A percentile compares a stretch with the other conserved stretches of the same genome.
Evolutionary conservation across 2,797 vertebrate species (phyloP).

Genomic region (Ambastaia sidthimunki): DNA sequence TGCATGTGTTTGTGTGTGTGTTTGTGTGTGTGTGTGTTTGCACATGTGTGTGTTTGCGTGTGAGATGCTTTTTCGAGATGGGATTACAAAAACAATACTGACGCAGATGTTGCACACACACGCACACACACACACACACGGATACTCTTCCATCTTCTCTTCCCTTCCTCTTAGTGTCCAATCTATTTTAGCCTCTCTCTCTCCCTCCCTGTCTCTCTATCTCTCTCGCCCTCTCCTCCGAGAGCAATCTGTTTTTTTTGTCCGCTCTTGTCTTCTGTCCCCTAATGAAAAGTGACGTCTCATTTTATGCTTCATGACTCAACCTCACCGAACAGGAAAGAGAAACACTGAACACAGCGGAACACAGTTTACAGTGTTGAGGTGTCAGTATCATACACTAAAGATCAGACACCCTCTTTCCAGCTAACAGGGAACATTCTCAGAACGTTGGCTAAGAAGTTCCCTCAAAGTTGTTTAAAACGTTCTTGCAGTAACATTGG

Average conservation of each 20-base stretch:
- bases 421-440: too few species aligned
- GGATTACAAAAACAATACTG: conserved; percentile 25
- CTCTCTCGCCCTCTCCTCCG: conserved; percentile 20
- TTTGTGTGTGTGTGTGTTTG: conserved; percentile 34
- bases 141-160: conserved; percentile 16
- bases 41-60: conserved; percentile 1
- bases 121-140: neutral
- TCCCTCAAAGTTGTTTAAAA: too few species aligned
- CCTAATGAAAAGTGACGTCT: conserved; percentile 60
- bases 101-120: conserved; percentile 29
- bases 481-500: too few species aligned
- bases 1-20: too few species aligned
- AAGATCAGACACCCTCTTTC: neutral
- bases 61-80: conserved; percentile 2
- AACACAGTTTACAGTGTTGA: conserved; percentile 31
- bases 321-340: conserved; percentile 42
- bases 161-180: conserved; percentile 14
- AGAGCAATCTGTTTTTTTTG: conserved; percentile 45
- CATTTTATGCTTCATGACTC: conserved; percentile 60
- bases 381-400: conserved; percentile 25
- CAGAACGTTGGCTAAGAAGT: too few species aligned
- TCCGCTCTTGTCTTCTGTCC: conserved; percentile 40
- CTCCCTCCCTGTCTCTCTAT: neutral
- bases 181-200: conserved; percentile 24
- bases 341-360: conserved; percentile 28